Base-by-base conservation (phyloP, 2,113 vertebrate genomes). In the Lethenteron reissneri region DNA sequence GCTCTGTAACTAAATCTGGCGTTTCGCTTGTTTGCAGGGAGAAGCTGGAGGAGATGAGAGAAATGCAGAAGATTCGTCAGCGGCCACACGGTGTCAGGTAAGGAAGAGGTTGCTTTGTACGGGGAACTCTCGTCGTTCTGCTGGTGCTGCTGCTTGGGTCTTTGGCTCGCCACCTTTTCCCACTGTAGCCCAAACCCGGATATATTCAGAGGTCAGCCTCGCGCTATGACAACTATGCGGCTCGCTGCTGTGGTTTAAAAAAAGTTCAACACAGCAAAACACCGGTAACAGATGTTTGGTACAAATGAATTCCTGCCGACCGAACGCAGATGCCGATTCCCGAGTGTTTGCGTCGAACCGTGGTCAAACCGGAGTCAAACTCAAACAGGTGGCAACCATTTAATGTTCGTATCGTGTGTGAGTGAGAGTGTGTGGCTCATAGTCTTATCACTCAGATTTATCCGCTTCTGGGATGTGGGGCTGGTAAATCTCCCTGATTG, bases 61-160 rank as follows among this genome's bases (percentile, higher is more conserved):
- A 68, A 68, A 25, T 25, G 25, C 64, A 68, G 64, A 68, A 68
- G 64, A 68, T 68, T 25, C 64, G 64, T 8, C 64, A 68, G 64
- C n/a, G 64, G 64, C 64, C n/a, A 25, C n/a, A 68, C 25, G 64
- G 64, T 17, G 64, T 68, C n/a, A 68, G 64, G 64, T 68, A 68
- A 17, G 64, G 25, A 68, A 9, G n/a, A 9, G 3, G n/a, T 68
- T 68, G 8, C 25, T 17, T 64, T 64, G 25, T 68, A n/a, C n/a
- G 25, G 10, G n/a, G 9, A n/a, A n/a, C n/a, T n/a, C n/a, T n/a
- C n/a, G 2, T 25, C 64, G 9, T 17, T 68, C 64, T 68, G 10
- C 25, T 8, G 25, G n/a, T 64, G 14, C 60, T 19, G 14, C 60
- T 19, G 17, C 60, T 41, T 7, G 4, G 60, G 17, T 15, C 14